Base-by-base conservation (phyloP, 2,113 vertebrate species). In the Ceuthmochares aereus region DNA sequence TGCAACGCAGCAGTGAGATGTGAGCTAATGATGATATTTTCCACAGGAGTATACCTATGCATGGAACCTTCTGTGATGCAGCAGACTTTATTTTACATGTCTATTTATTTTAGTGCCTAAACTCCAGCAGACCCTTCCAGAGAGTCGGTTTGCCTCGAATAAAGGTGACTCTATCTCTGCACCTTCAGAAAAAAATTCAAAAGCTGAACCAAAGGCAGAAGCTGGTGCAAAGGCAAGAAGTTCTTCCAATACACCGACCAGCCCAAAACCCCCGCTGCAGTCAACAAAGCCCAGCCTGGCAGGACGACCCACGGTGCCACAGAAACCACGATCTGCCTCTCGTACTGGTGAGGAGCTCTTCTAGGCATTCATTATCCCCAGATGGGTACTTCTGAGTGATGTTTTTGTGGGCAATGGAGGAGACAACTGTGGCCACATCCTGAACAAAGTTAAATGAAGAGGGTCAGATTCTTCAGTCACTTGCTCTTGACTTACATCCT, bases 201-300 rank as follows among this genome's bases (percentile, higher is more conserved):
- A 98, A 91, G 95, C 95, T 19, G 97, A 99, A 68, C 86, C 98
- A 93, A 99, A 98, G 87, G 98, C 95, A 18, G 99, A 99, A 26
- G 72, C 92, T 2, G 97, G 95, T 12, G 85, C 96, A 89, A 98
- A 98, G 47, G 72, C 98, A 34, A 98, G 98, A 90, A 98, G 97
- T 78, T 97, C 98, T 25, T 96, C 97, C 60, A 90, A 97, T 55
- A 98, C 98, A 3, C 98, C 98, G 0, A 97, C 98, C 5, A 99
- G 98, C 93, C 98, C 99, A 1, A 99, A 99, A 94, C 98, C 99
- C 6, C 98, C 97, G 9, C 97, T 98, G 40, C 99, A 99, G 94
- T 98, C 98, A 26, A 60, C 98, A 8, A 99, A 99, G 94, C 99
- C 99, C 15, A 93, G 97, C 69, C 97, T 98, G 68, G 97, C 98